A percentile compares a stretch with the other conserved stretches of the same genome.
Evolutionary conservation across 2,888 invertebrate genomes (phyloP).

Genomic region (Caenorhabditis parvicauda): DNA sequence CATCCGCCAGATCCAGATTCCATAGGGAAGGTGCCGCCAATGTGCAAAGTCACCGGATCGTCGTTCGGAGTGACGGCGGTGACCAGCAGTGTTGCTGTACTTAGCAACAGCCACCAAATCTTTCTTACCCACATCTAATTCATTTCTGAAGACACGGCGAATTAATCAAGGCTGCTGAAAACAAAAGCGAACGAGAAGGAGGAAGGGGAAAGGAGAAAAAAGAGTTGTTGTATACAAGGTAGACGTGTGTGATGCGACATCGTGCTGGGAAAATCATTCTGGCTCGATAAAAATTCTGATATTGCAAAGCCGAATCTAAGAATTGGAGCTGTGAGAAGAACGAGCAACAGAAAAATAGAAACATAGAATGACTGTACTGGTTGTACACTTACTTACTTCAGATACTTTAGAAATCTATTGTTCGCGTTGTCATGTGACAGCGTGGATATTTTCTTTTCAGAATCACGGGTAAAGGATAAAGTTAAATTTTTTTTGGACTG

Average conservation of each 20-base stretch:
- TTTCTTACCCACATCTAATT: slow-evolving; percentile 33
- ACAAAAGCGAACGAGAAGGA: not conserved
- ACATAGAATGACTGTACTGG: too few species aligned
- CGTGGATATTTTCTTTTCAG: too few species aligned
- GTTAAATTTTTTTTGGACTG: too few species aligned
- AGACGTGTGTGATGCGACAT: too few species aligned
- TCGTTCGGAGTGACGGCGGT: slow-evolving; percentile 10
- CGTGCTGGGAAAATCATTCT: too few species aligned
- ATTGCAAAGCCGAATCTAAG: too few species aligned
- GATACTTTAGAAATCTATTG: too few species aligned
- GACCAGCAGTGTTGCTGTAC: slow-evolving; percentile 18
- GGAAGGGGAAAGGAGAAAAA: slow-evolving; percentile 4
- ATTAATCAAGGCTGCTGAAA: not conserved
- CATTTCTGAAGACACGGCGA: slow-evolving; percentile 22
- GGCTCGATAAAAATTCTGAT: not conserved
- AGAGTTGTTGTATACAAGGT: not conserved
- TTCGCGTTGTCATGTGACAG: too few species aligned
- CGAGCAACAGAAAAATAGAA: not conserved
- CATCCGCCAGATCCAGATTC: slow-evolving; percentile 75
- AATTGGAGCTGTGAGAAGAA: slow-evolving; percentile 12
- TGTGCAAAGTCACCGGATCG: slow-evolving; percentile 70
- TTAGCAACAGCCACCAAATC: slow-evolving; percentile 27
- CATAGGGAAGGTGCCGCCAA: slow-evolving; percentile 97
- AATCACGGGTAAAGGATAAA: too few species aligned
- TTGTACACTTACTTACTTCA: too few species aligned